These are phyloP conservation scores for Varanus salvator DNA, from an alignment of 2,113 vertebrate species.

Conservation along the genomic window DNA sequence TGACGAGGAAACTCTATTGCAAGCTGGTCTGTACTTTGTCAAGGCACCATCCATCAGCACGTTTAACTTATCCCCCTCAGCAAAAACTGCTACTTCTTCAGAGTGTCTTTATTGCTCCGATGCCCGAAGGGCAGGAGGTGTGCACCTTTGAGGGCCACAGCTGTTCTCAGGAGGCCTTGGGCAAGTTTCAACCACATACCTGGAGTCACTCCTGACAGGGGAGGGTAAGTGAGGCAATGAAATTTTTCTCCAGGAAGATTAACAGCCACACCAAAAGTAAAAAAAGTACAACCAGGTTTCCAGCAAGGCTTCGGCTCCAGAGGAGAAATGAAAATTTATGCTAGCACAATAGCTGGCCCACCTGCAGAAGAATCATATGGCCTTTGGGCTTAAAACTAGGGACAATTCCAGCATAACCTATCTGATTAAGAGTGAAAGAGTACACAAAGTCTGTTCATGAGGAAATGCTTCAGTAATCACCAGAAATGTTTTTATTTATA, in stretches of 20 bases:
- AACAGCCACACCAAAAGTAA: background rate
- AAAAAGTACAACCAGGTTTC: accelerated
- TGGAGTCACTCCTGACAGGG: no score
- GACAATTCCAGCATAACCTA: slow-evolving; percentile 1
- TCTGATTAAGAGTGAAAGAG: background rate
- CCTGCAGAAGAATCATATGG: background rate
- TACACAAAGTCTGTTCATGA: background rate
- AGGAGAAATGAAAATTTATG: background rate
- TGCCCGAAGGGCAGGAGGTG: background rate
- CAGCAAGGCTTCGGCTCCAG: background rate
- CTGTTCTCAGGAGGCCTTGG: background rate
- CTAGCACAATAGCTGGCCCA: background rate
- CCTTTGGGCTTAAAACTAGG: background rate
- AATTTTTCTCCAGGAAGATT: background rate
- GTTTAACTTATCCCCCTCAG: background rate
- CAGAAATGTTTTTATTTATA: no score
- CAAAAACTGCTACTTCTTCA: background rate
- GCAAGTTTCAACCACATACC: background rate
- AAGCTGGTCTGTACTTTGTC: background rate
- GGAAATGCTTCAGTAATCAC: background rate
- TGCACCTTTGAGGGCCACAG: background rate
- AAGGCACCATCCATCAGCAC: background rate
- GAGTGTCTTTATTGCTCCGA: background rate
- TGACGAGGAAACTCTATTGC: background rate
- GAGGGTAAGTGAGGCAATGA: accelerated